phyloP scores from a whole-genome alignment of 2,888 invertebrate species.

The Xanthia togata region DNA sequence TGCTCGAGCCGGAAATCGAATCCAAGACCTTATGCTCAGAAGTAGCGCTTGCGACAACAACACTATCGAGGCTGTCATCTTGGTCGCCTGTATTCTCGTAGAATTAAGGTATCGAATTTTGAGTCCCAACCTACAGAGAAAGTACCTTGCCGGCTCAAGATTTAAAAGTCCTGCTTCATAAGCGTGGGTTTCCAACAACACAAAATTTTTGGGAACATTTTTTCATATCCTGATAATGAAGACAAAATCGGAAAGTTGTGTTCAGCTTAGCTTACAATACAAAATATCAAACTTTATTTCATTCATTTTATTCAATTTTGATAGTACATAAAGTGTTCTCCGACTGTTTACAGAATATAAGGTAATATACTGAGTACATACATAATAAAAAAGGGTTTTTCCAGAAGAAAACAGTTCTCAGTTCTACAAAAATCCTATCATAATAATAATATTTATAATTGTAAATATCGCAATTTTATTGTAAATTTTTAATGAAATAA shows the following conservation, averaged over 20 bases:
- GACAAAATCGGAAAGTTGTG: not conserved
- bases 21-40: not conserved
- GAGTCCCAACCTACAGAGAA: not conserved
- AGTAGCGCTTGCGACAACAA: not conserved
- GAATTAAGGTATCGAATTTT: not conserved
- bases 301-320: constrained; percentile 26
- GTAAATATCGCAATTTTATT: not conserved
- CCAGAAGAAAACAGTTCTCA: not conserved
- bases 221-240: not conserved
- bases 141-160: not conserved
- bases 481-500: not conserved
- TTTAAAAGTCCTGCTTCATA: not conserved
- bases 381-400: not conserved
- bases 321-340: not conserved
- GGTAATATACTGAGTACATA: not conserved
- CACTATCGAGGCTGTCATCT: not conserved
- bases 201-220: not conserved
- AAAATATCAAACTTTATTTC: constrained; percentile 12
- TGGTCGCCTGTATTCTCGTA: not conserved
- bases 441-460: constrained; percentile 6
- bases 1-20: not conserved
- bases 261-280: not conserved
- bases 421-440: not conserved
- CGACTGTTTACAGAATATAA: not conserved
- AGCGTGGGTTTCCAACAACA: not conserved